These are phyloP conservation scores for Thaumatotibia leucotreta DNA, from an alignment of 1,140 invertebrate species.

Conservation along the genomic window DNA sequence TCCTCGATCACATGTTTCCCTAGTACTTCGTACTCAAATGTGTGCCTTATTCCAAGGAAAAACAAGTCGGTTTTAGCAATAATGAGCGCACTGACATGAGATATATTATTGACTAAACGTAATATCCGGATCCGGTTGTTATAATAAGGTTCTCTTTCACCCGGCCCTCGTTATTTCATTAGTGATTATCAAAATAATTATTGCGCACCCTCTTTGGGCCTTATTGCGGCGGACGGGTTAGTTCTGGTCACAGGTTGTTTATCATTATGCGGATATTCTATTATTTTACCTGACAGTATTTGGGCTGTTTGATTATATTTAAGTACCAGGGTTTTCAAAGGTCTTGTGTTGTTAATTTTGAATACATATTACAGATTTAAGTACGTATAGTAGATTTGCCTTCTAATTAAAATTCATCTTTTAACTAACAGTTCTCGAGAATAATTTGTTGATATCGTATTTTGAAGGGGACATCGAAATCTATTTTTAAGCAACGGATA, in stretches of 20 bases:
- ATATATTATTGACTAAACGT: background rate
- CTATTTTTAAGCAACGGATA: no score
- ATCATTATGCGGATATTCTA: background rate
- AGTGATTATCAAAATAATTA: constrained; percentile 1
- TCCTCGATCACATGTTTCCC: no score
- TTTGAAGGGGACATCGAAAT: no score
- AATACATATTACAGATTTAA: no score
- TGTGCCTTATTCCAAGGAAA: background rate
- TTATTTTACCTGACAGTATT: background rate
- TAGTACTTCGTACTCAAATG: background rate
- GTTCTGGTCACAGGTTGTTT: background rate
- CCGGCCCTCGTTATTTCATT: constrained; percentile 16
- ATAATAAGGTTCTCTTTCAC: constrained; percentile 21
- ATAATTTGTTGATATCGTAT: no score
- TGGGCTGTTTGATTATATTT: no score
- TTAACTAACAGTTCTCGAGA: no score
- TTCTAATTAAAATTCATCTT: no score
- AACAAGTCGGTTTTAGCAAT: background rate
- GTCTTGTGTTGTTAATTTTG: no score
- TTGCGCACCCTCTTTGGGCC: background rate
- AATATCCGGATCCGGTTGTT: constrained; percentile 17
- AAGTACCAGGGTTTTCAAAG: no score
- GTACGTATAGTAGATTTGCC: no score
- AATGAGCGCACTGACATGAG: background rate
- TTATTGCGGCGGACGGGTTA: background rate